Conservation (phyloP, 2,888 invertebrate species). For the Diarsia mendica region DNA sequence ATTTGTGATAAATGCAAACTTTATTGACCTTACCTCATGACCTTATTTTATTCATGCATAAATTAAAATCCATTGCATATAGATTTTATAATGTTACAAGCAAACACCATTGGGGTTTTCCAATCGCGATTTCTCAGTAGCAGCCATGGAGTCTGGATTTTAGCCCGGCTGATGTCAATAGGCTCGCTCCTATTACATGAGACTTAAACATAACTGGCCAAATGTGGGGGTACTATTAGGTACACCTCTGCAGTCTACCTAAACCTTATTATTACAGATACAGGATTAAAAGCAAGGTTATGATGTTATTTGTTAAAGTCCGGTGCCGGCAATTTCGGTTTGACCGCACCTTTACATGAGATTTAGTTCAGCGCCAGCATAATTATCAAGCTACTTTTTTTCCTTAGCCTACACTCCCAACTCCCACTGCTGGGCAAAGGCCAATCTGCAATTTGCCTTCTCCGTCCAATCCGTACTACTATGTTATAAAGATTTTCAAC, state of each 20-base stretch:
- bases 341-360: neutral
- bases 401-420: too few species aligned
- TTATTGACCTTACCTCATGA: neutral
- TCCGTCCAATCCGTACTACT: too few species aligned
- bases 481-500: too few species aligned
- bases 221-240: neutral
- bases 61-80: neutral
- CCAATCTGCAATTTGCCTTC: too few species aligned
- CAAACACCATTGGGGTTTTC: neutral
- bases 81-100: too few species aligned
- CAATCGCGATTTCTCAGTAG: neutral
- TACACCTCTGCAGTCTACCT: neutral
- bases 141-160: neutral
- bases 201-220: too few species aligned
- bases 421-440: too few species aligned
- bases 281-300: neutral
- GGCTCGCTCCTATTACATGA: neutral
- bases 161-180: too few species aligned
- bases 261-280: neutral
- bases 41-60: neutral
- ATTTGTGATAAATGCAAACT: neutral
- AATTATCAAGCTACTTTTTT: neutral
- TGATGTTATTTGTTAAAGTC: neutral
- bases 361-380: neutral
- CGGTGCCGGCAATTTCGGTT: neutral